A percentile compares a stretch with the other conserved stretches of the same genome.
phyloP scores from a whole-genome alignment of 2,113 vertebrate genomes.

The Pterocles burchelli region DNA sequence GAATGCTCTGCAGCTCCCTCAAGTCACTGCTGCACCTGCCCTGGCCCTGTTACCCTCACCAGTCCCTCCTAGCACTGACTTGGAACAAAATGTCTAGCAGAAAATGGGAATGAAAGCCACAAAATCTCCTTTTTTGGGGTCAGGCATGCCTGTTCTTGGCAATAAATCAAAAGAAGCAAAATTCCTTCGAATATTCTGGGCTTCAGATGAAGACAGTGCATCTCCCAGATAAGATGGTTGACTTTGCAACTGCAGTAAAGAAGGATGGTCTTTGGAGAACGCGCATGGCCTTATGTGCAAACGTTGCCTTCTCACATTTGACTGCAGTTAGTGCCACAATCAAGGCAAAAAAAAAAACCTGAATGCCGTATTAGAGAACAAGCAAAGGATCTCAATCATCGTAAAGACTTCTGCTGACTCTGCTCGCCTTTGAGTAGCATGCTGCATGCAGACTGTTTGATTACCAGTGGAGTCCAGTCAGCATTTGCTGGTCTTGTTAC shows the following conservation, averaged over 20 bases:
- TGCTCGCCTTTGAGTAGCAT: background rate
- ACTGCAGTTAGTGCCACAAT: background rate
- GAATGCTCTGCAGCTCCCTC: background rate
- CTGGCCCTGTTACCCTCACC: background rate
- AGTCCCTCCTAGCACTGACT: background rate
- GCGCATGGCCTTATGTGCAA: background rate
- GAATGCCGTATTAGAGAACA: background rate
- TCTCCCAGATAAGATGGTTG: background rate
- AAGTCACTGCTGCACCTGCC: background rate
- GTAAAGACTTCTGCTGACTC: background rate
- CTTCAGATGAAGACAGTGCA: background rate
- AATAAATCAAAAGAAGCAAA: conserved; percentile 37
- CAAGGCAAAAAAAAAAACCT: background rate
- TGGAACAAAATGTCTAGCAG: conserved; percentile 13
- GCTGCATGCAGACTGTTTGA: background rate
- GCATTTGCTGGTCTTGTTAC: background rate
- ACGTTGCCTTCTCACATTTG: background rate
- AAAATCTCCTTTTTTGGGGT: background rate
- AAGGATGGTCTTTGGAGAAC: background rate
- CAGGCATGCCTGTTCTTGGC: conserved; percentile 25
- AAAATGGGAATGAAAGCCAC: conserved; percentile 3
- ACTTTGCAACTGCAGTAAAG: background rate
- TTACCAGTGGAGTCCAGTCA: background rate
- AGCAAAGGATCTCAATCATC: background rate
- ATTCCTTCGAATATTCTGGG: conserved; percentile 6